A percentile compares a stretch with the other conserved stretches of the same genome.
These are phyloP conservation scores for Plecturocebus donacophilus DNA, from an alignment of 2,113 vertebrate genomes.

Conservation along the genomic window DNA sequence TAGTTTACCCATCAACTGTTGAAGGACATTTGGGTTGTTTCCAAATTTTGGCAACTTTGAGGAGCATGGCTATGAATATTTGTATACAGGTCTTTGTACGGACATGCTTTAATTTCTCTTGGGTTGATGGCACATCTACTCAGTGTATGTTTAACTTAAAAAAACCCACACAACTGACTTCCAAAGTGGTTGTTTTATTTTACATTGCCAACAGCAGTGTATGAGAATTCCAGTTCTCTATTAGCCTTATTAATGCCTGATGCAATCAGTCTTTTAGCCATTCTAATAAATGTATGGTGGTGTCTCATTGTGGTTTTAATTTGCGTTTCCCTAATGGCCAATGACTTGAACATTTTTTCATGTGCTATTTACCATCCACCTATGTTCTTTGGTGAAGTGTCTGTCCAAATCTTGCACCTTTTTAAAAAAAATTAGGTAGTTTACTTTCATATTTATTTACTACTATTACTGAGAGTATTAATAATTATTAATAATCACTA, in stretches of 20 bases:
- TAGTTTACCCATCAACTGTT: neutral
- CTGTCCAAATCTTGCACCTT: no score
- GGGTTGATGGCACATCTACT: neutral
- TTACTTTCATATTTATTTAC: no score
- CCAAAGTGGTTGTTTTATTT: neutral
- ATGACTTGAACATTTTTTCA: no score
- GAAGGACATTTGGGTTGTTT: neutral
- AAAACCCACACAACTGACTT: neutral
- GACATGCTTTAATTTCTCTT: neutral
- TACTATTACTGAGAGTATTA: neutral
- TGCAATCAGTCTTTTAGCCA: neutral
- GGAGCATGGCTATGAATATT: no score
- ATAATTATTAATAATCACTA: no score
- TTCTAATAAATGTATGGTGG: neutral
- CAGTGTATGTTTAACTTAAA: neutral
- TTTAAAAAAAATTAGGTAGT: neutral
- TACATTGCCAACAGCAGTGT: neutral
- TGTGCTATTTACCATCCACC: no score
- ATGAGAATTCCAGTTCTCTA: no score
- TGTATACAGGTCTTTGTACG: neutral
- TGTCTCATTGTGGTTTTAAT: no score
- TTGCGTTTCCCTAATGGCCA: no score
- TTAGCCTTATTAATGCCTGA: neutral
- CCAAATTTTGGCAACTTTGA: neutral
- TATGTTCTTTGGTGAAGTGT: no score